phyloP scores from a whole-genome alignment of 2,113 vertebrate species.

The Cranoglanis bouderius region DNA sequence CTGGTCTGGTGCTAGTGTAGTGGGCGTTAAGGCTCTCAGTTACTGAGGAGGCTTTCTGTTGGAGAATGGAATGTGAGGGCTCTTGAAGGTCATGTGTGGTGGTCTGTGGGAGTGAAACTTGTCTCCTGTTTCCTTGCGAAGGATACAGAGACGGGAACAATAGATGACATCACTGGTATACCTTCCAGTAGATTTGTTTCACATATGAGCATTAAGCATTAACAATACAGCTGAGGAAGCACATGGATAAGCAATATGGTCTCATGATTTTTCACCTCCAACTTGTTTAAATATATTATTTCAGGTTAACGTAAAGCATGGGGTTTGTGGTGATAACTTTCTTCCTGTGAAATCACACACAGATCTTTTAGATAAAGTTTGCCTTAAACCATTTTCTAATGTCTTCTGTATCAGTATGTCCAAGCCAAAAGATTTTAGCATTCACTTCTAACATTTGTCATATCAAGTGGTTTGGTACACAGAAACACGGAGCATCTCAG shows the following conservation, averaged over 20 bases:
- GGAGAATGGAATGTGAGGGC: conserved; percentile 56
- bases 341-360: neutral
- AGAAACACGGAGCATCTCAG: neutral
- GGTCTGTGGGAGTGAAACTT: conserved; percentile 49
- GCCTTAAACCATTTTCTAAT: neutral
- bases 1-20: neutral
- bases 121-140: conserved; percentile 57
- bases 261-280: neutral
- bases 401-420: neutral
- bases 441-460: neutral
- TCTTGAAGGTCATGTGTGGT: conserved; percentile 48
- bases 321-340: neutral
- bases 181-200: conserved; percentile 68
- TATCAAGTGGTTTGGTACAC: neutral
- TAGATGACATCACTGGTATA: conserved; percentile 63
- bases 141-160: conserved; percentile 64
- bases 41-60: conserved; percentile 54
- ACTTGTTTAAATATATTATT: neutral
- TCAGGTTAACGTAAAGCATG: neutral
- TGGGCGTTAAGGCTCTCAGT: conserved; percentile 30
- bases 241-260: conserved; percentile 3
- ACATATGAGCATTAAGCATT: conserved; percentile 72
- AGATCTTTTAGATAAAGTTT: neutral
- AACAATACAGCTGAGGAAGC: neutral
- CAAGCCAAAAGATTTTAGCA: neutral